Evolutionary conservation across 1,140 invertebrate genomes (phyloP).

Genomic region (Ostrea denselamellosa): DNA sequence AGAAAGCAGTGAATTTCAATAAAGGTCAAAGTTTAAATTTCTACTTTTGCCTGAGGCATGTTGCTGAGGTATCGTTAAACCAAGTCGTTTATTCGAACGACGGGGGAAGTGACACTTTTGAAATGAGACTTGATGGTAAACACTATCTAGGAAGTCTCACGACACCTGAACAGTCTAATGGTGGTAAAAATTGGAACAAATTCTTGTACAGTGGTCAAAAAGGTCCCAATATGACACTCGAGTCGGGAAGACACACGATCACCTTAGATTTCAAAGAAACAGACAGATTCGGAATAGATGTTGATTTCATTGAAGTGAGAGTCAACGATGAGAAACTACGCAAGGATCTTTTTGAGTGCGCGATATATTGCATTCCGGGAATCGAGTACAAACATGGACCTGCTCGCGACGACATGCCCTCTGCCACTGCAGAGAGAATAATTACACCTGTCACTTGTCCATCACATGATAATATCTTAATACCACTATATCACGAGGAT

Average conservation of each 20-base stretch:
- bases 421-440: conserved; percentile 18
- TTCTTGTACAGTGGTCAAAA: conserved; percentile 48
- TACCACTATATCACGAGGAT: conserved; percentile 51
- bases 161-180: conserved; percentile 14
- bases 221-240: conserved; percentile 44
- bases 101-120: conserved; percentile 52
- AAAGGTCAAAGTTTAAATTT: conserved; percentile 51
- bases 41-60: conserved; percentile 52
- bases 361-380: conserved; percentile 50
- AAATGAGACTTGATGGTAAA: conserved; percentile 50
- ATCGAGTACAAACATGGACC: conserved; percentile 49
- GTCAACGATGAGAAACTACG: conserved; percentile 45
- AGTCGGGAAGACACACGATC: conserved; percentile 50
- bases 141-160: conserved; percentile 43
- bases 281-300: conserved; percentile 58
- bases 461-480: conserved; percentile 50
- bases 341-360: conserved; percentile 52
- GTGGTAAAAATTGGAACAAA: conserved; percentile 51
- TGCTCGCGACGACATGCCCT: conserved; percentile 49
- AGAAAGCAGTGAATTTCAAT: conserved; percentile 54
- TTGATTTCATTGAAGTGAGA: conserved; percentile 53
- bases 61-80: conserved; percentile 45
- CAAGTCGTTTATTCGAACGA: conserved; percentile 55
- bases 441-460: conserved; percentile 40
- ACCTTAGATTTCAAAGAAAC: conserved; percentile 51